A percentile compares a stretch with the other conserved stretches of the same genome.
These are phyloP conservation scores for Caenorhabditis macrosperma DNA, from an alignment of 2,888 invertebrate species.

Conservation along the genomic window DNA sequence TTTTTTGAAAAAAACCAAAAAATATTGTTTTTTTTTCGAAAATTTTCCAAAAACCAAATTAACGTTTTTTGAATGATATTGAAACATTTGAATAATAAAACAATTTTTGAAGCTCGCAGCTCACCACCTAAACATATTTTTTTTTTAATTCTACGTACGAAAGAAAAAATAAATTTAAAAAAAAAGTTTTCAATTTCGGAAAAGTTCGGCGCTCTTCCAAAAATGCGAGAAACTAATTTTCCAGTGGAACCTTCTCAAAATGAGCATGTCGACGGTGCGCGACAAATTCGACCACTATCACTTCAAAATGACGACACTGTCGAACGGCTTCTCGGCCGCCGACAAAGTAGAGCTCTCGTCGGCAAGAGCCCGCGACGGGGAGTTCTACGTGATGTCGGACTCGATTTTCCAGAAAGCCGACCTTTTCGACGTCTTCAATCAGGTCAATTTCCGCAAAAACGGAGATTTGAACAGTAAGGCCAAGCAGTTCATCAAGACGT, in stretches of 20 bases:
- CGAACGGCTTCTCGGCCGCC: neutral
- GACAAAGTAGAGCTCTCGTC: constrained; percentile 18
- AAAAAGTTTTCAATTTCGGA: no score
- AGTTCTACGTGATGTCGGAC: neutral
- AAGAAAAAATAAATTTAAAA: no score
- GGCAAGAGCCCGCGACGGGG: neutral
- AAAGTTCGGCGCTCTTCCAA: neutral
- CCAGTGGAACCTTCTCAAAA: constrained; percentile 57
- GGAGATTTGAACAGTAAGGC: constrained; percentile 21
- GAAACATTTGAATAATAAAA: no score
- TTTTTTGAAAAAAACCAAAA: no score
- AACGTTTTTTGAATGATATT: no score
- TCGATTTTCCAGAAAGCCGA: constrained; percentile 18
- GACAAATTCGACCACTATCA: constrained; percentile 56
- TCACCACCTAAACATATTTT: no score
- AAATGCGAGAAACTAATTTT: constrained; percentile 7
- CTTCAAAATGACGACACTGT: constrained; percentile 37
- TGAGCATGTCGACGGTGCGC: constrained; percentile 32
- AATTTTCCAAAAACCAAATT: neutral
- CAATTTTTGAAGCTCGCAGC: no score
- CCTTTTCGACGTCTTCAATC: constrained; percentile 21
- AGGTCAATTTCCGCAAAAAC: constrained; percentile 34
- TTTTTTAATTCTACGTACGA: no score
- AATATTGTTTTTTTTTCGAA: neutral
- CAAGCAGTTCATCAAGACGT: constrained; percentile 45